phyloP scores from a whole-genome alignment of 2,888 invertebrate species.

The Nebria salina region DNA sequence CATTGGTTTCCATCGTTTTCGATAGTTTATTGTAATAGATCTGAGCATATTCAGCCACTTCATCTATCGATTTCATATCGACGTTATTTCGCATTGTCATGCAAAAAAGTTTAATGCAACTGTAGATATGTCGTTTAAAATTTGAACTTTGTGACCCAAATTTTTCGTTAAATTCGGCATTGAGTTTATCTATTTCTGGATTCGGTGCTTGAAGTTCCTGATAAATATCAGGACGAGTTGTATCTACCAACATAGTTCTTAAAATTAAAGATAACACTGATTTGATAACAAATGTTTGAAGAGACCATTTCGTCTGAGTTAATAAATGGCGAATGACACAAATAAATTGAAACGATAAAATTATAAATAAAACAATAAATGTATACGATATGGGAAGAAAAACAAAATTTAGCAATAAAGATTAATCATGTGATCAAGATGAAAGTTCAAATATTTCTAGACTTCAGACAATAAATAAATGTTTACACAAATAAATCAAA shows the following conservation, averaged over 20 bases:
- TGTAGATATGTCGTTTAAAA: conserved; percentile 72
- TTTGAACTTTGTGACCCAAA: conserved; percentile 64
- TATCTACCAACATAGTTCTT: conserved; percentile 55
- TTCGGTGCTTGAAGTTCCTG: conserved; percentile 62
- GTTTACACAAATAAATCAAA: background rate
- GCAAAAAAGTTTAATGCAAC: conserved; percentile 74
- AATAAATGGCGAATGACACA: conserved; percentile 14
- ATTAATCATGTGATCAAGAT: conserved; percentile 7
- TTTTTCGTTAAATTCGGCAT: conserved; percentile 62
- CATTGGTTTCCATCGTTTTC: conserved; percentile 75
- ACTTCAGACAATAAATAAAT: conserved; percentile 26
- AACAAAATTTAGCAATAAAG: background rate
- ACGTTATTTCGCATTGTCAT: conserved; percentile 71
- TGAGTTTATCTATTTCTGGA: conserved; percentile 65
- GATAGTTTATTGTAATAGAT: conserved; percentile 87
- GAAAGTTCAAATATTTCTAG: conserved; percentile 29
- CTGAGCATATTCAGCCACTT: conserved; percentile 89
- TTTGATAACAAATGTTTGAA: conserved; percentile 11
- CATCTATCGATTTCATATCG: conserved; percentile 76
- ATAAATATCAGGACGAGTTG: conserved; percentile 60
- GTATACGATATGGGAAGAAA: background rate
- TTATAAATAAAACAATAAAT: conserved; percentile 11
- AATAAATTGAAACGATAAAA: conserved; percentile 5
- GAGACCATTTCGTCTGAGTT: conserved; percentile 8
- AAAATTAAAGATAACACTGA: conserved; percentile 41